Evolutionary conservation across 2,888 invertebrate species (phyloP), one percentile per base, ranked within the genome.

Genomic region (Ophioninae sp.): DNA sequence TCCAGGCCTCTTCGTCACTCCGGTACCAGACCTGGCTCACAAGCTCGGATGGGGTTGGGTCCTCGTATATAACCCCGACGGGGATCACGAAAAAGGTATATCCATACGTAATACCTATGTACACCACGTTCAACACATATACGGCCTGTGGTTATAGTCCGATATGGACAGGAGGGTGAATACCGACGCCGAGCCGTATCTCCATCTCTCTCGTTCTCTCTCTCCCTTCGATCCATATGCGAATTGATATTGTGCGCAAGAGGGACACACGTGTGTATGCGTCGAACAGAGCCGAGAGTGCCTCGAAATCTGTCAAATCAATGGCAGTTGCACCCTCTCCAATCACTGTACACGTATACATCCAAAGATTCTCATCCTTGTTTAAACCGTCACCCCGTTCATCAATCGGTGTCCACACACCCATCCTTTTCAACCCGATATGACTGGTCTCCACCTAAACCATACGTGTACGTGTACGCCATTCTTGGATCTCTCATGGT

Each of bases 231-330:
- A 56, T 72, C 62, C 64, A 81, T 70, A 84, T 84, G 75, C 76
- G 79, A 83, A 81, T 88, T 88, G 86, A 87, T 86, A 86, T 83
- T 82, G 84, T 79, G 85, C 57, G 82, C 75, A 50, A 75, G 68
- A 73, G 68, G 73, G 65, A 81, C 30, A 81, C 30, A 30, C 79
- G 75, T 84, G 81, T 44, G 21, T 76, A 77, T 30, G 69, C 78
- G 81, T 62, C 61, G 56, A 73, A 69, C 74, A 13, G 17, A 1
- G 56, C 82, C 64, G 79, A 65, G 82, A 82, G 79, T 78, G 75
- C 79, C 73, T 72, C 81, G 79, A 81, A 84, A 84, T 84, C 84
- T 85, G 84, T 82, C 85, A 85, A 84, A 82, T 85, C 81, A 81
- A 84, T 84, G 81, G 79, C 81, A 84, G 84, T 84, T 79, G 79